Evolutionary conservation across 2,888 invertebrate genomes (phyloP).

Genomic region (Lasioglossum pauxillum): DNA sequence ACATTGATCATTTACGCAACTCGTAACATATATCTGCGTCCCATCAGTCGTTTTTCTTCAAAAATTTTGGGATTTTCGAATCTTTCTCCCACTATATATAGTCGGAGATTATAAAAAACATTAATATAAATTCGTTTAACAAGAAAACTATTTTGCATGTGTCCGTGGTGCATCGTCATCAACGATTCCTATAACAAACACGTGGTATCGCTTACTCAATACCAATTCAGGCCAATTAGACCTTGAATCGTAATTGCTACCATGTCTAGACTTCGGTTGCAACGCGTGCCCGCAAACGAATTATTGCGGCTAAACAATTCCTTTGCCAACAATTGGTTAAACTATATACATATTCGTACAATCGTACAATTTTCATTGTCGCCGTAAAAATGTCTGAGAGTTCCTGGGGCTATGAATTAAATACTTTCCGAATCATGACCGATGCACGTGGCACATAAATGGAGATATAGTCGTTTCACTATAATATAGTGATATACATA

Average conservation of each 20-base stretch:
- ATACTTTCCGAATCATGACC: background rate
- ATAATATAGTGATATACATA: too few relatives aligned
- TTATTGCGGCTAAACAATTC: constrained; percentile 44
- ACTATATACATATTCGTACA: background rate
- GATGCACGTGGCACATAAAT: background rate
- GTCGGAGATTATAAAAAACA: background rate
- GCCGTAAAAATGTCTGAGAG: background rate
- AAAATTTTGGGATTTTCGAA: background rate
- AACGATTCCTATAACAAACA: constrained; percentile 62
- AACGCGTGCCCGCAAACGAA: constrained; percentile 29
- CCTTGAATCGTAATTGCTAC: constrained; percentile 80
- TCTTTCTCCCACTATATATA: background rate
- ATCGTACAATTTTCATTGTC: background rate
- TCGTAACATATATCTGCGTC: background rate
- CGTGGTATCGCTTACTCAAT: constrained; percentile 68
- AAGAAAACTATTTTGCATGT: constrained; percentile 28
- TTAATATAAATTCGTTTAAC: background rate
- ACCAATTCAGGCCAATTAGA: constrained; percentile 84
- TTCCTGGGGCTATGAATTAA: background rate
- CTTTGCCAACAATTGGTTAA: constrained; percentile 4
- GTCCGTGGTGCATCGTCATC: constrained; percentile 24
- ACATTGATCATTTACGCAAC: background rate
- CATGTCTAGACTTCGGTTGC: constrained; percentile 65
- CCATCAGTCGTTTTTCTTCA: background rate
- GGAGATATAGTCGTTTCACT: too few relatives aligned